These are phyloP conservation scores for Tetragonisca angustula DNA, from an alignment of 2,888 invertebrate species.

Conservation along the genomic window DNA sequence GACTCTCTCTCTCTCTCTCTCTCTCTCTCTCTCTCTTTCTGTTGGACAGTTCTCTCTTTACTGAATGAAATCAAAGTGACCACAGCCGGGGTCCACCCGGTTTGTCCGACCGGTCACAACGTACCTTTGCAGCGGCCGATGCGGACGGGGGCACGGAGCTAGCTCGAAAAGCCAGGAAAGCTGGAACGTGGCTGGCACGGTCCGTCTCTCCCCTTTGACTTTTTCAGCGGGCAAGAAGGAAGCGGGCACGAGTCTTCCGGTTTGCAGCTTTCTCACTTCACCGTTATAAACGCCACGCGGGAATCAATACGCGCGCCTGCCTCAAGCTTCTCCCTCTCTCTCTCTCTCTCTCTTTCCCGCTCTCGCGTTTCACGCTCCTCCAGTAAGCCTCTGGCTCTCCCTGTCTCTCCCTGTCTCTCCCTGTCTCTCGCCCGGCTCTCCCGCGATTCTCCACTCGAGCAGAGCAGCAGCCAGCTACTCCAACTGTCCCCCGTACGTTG, in stretches of 20 bases:
- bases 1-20: slow-evolving; percentile 3
- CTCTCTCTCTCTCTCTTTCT: background rate
- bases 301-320: slow-evolving; percentile 73
- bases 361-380: slow-evolving; percentile 25
- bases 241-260: slow-evolving; percentile 69
- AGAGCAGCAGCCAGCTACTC: slow-evolving; percentile 9
- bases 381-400: slow-evolving; percentile 31
- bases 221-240: slow-evolving; percentile 61
- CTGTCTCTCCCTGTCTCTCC: slow-evolving; percentile 30
- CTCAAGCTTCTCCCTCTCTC: slow-evolving; percentile 65
- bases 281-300: slow-evolving; percentile 74
- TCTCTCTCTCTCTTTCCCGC: slow-evolving; percentile 59
- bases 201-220: slow-evolving; percentile 59
- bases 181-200: slow-evolving; percentile 16
- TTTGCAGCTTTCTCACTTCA: slow-evolving; percentile 72
- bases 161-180: background rate
- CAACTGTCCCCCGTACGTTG: slow-evolving; percentile 14
- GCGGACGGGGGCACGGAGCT: background rate
- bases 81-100: background rate
- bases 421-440: slow-evolving; percentile 21
- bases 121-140: slow-evolving; percentile 38
- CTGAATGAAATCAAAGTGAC: slow-evolving; percentile 35
- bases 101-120: slow-evolving; percentile 31
- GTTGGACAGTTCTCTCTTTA: slow-evolving; percentile 6
- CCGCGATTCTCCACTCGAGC: slow-evolving; percentile 21